These are phyloP conservation scores for Aradus depressus DNA, from an alignment of 2,888 invertebrate genomes.

Conservation along the genomic window DNA sequence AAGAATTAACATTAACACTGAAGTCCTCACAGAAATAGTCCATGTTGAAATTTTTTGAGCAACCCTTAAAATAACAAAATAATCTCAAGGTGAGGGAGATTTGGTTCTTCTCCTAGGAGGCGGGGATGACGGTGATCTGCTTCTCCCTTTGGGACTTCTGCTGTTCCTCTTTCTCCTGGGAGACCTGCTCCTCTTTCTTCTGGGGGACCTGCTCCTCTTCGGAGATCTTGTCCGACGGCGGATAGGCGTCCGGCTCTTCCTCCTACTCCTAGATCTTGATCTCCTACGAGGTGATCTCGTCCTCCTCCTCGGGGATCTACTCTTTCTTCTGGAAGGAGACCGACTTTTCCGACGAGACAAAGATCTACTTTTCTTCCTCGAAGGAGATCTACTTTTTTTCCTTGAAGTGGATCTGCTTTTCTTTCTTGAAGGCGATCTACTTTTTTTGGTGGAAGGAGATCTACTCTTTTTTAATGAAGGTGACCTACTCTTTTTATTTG, in stretches of 20 bases:
- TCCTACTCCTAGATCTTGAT: conserved; percentile 19
- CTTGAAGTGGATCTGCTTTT: conserved; percentile 28
- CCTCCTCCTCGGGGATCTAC: conserved; percentile 34
- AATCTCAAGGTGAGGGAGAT: conserved; percentile 15
- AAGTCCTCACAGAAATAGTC: too few relatives aligned
- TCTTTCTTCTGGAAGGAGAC: conserved; percentile 44
- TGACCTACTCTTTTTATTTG: conserved; percentile 28
- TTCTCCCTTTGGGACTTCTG: conserved; percentile 20
- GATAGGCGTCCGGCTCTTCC: conserved; percentile 22
- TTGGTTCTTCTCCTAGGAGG: conserved; percentile 19
- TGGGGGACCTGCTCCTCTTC: conserved; percentile 19
- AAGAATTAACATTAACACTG: too few relatives aligned
- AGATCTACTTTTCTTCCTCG: conserved; percentile 45
- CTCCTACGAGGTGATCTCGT: conserved; percentile 22
- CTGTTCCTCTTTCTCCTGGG: conserved; percentile 22
- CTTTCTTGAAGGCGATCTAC: conserved; percentile 25
- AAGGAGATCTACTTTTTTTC: conserved; percentile 37
- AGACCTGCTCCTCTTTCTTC: conserved; percentile 18
- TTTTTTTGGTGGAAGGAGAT: conserved; percentile 24
- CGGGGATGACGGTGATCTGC: conserved; percentile 20
- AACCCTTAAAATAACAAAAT: too few relatives aligned
- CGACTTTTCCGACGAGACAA: conserved; percentile 36
- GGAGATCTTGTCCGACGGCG: conserved; percentile 15
- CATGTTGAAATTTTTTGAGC: too few relatives aligned
- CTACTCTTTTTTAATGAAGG: conserved; percentile 30